Base-by-base conservation (phyloP, 2,113 vertebrate species). In the Tauraco erythrolophus region DNA sequence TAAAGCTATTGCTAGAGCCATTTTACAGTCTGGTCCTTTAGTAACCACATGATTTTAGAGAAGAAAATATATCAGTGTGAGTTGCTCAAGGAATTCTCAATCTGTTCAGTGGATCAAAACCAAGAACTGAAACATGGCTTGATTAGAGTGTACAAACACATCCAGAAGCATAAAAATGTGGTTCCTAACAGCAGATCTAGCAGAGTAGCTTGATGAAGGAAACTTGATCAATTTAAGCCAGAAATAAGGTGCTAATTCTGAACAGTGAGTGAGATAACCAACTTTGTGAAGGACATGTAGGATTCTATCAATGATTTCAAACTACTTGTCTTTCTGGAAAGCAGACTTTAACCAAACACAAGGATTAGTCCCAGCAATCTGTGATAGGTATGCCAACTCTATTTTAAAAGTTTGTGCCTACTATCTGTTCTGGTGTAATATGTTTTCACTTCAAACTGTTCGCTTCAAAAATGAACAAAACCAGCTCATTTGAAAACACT, bases 341-440 rank as follows among this genome's bases (percentile, higher is more conserved):
- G 25, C 0, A 0, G 13, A 1, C 7, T 71, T 58, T 79, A 84
- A 41, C 31, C 19, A 71, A 76, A 51, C 1, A 7, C 9, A 56
- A 83, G 35, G 2, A 6, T 69, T 79, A 62, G 65, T 71, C 43
- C 35, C 0, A 3, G 8, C 1, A 58, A 13, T 46, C 46, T 75
- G 21, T 11, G 1, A 5, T 22, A 30, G 10, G 10, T 24, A n/a
- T 30, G 50, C 4, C 54, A 65, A 45, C 2, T 46, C 31, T 23
- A 4, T n/a, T 77, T 60, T 24, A 84, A 74, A 22, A 58, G 2
- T 37, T 46, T 74, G 8, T 65, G 23, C 3, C 37, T 53, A 10
- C 27, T 74, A 7, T 41, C n/a, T 93, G 1, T 61, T 54, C n/a
- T 37, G 28, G 6, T 37, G 18, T 37, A 13, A 17, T 16, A 62